Percentiles rank a stretch among this genome's conserved stretches.
Evolutionary conservation across 1,140 invertebrate genomes (phyloP).

Genomic region (Whitmania pigra): DNA sequence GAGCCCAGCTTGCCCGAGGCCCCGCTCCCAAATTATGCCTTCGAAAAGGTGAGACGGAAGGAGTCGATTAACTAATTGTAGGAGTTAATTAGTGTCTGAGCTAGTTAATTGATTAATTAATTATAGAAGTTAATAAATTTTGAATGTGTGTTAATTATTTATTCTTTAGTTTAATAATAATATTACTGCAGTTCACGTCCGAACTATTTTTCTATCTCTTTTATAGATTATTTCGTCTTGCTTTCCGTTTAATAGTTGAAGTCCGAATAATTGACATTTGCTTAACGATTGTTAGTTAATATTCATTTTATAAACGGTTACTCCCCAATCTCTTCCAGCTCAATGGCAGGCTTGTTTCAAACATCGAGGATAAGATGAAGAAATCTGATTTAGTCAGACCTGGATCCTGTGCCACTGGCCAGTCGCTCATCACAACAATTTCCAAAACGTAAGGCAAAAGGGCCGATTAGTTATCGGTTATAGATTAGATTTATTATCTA

Average conservation of each 20-base stretch:
- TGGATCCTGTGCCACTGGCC: background rate
- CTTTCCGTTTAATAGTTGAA: too few relatives aligned
- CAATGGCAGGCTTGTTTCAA: background rate
- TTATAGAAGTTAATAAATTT: too few relatives aligned
- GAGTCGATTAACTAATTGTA: background rate
- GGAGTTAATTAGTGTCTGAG: background rate
- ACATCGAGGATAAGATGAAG: conserved; percentile 7
- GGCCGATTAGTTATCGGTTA: too few relatives aligned
- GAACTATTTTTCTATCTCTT: too few relatives aligned
- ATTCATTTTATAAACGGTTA: background rate
- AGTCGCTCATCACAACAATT: background rate
- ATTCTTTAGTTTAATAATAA: too few relatives aligned
- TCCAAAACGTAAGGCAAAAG: conserved; percentile 8
- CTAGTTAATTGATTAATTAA: too few relatives aligned
- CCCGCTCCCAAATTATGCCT: too few relatives aligned
- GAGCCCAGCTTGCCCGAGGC: background rate
- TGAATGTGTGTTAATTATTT: too few relatives aligned
- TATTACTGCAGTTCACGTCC: too few relatives aligned
- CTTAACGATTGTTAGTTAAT: background rate
- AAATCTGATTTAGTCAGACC: background rate
- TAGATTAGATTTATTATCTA: too few relatives aligned
- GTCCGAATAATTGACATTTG: background rate
- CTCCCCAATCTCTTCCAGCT: background rate
- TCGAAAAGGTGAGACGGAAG: background rate
- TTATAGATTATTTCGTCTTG: too few relatives aligned